These are phyloP conservation scores for Stenodera caucasica DNA, from an alignment of 2,888 invertebrate genomes.

Conservation along the genomic window DNA sequence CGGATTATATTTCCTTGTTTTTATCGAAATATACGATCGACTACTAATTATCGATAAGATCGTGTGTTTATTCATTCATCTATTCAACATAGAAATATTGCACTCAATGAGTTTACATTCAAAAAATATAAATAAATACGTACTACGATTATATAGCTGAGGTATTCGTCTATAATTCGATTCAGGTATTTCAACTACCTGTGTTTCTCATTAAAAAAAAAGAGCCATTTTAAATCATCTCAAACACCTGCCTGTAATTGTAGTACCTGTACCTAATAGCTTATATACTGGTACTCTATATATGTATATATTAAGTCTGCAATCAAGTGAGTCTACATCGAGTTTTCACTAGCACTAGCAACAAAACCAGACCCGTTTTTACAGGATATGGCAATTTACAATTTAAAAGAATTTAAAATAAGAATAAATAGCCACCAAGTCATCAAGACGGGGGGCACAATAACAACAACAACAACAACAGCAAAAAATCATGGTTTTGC, in stretches of 20 bases:
- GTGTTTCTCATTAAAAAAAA: slow-evolving; percentile 28
- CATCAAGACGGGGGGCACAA: background rate
- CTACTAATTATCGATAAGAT: background rate
- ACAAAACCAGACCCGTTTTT: slow-evolving; percentile 28
- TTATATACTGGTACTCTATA: slow-evolving; percentile 24
- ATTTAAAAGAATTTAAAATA: slow-evolving; percentile 27
- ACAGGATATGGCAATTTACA: slow-evolving; percentile 26
- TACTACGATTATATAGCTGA: no score
- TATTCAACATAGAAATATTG: background rate
- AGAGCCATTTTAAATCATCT: slow-evolving; percentile 28
- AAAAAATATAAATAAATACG: no score
- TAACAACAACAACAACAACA: background rate
- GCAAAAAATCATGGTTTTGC: slow-evolving; percentile 18
- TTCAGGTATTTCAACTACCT: slow-evolving; percentile 28
- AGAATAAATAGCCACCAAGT: slow-evolving; percentile 14
- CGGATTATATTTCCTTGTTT: slow-evolving; percentile 17
- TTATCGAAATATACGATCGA: background rate
- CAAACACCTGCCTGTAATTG: slow-evolving; percentile 32
- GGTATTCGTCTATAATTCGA: slow-evolving; percentile 12
- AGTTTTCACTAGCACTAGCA: slow-evolving; percentile 10
- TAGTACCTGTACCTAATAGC: slow-evolving; percentile 30
- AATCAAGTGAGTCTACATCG: slow-evolving; percentile 21
- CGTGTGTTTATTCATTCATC: background rate
- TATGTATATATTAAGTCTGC: slow-evolving; percentile 27
- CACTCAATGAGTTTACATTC: no score